Percentiles rank a stretch among this genome's conserved stretches.
These are phyloP conservation scores for Heterochromis multidens DNA, from an alignment of 2,113 vertebrate species.

Conservation along the genomic window DNA sequence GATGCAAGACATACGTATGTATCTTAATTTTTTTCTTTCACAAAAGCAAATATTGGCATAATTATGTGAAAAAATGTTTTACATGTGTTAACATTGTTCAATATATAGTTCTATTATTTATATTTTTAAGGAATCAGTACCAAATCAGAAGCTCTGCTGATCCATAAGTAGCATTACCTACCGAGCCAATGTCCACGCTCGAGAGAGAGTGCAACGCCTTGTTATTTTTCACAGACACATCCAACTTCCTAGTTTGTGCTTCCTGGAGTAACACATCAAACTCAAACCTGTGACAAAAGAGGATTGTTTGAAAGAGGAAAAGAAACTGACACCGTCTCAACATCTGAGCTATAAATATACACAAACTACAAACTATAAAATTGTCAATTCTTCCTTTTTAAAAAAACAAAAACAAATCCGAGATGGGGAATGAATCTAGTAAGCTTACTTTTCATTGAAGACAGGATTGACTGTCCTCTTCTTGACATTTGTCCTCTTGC, in stretches of 20 bases:
- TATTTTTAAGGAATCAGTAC: background rate
- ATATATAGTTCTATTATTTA: background rate
- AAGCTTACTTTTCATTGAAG: constrained; percentile 86
- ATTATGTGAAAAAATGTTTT: too few relatives aligned
- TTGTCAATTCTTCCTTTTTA: background rate
- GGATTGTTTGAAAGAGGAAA: background rate
- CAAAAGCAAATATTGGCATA: too few relatives aligned
- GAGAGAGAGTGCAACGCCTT: too few relatives aligned
- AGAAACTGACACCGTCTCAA: background rate
- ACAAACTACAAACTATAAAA: background rate
- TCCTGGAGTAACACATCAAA: constrained; percentile 84
- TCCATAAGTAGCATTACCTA: constrained; percentile 10
- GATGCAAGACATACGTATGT: too few relatives aligned
- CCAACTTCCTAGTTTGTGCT: constrained; percentile 81
- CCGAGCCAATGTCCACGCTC: constrained; percentile 93
- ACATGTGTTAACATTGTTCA: too few relatives aligned
- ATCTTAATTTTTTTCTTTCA: too few relatives aligned
- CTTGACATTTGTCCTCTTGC: constrained; percentile 87
- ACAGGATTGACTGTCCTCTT: constrained; percentile 84
- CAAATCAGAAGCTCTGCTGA: accelerated
- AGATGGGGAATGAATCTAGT: background rate
- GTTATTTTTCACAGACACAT: constrained; percentile 90
- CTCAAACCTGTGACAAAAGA: constrained; percentile 81
- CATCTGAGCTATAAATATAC: background rate
- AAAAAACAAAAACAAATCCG: background rate